Conservation (phyloP, 2,888 invertebrate species). For the Sarcophaga caerulescens region DNA sequence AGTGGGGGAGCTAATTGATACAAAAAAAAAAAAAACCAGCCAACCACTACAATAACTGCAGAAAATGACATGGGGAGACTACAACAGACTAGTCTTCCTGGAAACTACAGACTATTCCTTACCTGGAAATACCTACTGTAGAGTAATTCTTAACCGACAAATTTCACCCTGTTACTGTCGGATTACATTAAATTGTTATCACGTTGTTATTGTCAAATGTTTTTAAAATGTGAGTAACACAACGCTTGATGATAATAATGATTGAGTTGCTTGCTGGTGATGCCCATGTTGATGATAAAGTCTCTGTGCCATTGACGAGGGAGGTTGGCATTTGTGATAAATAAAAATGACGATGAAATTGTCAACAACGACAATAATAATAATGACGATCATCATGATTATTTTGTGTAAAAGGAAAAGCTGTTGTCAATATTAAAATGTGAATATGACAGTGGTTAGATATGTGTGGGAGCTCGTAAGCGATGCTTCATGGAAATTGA, state of each 20-base stretch:
- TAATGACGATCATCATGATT: neutral
- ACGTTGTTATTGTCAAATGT: conserved; percentile 46
- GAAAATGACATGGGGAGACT: too few species aligned
- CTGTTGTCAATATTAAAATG: neutral
- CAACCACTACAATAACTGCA: too few species aligned
- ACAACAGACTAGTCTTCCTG: too few species aligned
- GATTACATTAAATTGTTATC: conserved; percentile 54
- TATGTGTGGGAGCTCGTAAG: neutral
- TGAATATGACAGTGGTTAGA: neutral
- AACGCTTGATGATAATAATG: neutral
- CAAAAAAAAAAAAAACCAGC: too few species aligned
- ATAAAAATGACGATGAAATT: neutral
- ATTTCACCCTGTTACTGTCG: neutral
- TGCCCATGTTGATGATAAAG: conserved; percentile 3
- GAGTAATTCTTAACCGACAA: neutral
- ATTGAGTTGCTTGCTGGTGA: conserved; percentile 17
- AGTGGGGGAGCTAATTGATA: too few species aligned
- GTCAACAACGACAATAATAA: conserved; percentile 7
- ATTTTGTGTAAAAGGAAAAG: neutral
- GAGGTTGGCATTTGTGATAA: neutral
- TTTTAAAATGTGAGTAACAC: conserved; percentile 25
- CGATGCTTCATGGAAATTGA: conserved; percentile 23
- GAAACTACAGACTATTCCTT: too few species aligned
- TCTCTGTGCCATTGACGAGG: too few species aligned
- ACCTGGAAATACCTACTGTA: neutral